Evolutionary conservation across 1,140 invertebrate genomes (phyloP).

Genomic region (Zaprionus gabonicus): DNA sequence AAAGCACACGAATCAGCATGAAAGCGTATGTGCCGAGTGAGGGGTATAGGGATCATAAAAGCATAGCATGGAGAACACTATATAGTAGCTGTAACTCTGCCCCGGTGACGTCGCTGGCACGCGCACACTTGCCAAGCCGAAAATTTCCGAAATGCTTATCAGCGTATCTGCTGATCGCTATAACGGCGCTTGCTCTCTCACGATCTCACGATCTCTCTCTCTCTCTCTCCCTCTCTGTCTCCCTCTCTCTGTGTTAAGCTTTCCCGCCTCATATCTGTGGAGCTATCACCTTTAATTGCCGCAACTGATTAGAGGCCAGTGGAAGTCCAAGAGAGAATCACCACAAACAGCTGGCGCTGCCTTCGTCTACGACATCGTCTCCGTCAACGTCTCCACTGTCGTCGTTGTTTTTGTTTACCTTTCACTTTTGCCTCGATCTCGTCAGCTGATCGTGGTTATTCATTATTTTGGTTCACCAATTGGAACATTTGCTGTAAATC

Average conservation of each 20-base stretch:
- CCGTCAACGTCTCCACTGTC: too few species aligned
- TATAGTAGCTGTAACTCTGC: not conserved
- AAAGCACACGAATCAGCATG: conserved; percentile 20
- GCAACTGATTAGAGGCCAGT: conserved; percentile 30
- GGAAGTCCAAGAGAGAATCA: conserved; percentile 29
- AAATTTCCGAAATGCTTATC: conserved; percentile 28
- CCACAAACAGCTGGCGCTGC: conserved; percentile 9
- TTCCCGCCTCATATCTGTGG: conserved; percentile 14
- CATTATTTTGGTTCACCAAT: conserved; percentile 27
- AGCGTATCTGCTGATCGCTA: conserved; percentile 27
- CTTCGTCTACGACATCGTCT: conserved; percentile 36
- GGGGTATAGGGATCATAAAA: not conserved
- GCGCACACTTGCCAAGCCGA: conserved; percentile 16
- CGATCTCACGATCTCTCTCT: not conserved
- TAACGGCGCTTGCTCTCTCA: conserved; percentile 21
- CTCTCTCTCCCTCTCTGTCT: not conserved
- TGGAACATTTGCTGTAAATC: conserved; percentile 29
- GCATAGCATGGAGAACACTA: not conserved
- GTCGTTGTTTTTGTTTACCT: conserved; percentile 57
- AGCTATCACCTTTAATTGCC: conserved; percentile 20
- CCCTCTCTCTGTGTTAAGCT: not conserved
- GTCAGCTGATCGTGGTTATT: conserved; percentile 42
- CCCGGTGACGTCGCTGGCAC: conserved; percentile 16
- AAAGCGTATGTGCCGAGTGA: not conserved
- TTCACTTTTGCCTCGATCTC: conserved; percentile 56